Conservation (phyloP, 2,888 invertebrate genomes). For the Cephus spinipes region DNA sequence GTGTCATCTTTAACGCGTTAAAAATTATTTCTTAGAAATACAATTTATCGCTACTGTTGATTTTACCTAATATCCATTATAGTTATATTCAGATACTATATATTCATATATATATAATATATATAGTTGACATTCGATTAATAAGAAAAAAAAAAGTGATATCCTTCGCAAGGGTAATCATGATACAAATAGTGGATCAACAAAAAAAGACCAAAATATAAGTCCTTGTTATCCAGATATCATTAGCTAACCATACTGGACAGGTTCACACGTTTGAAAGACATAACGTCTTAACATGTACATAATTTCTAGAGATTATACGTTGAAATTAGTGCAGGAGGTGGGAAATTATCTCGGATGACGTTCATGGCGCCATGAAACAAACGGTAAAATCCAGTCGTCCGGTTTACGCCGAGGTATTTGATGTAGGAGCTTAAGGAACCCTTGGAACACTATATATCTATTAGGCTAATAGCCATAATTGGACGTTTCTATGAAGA, state of each 20-base stretch:
- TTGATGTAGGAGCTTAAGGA: background rate
- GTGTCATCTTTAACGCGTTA: background rate
- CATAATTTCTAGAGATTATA: conserved; percentile 52
- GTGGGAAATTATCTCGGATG: conserved; percentile 30
- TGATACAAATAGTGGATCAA: background rate
- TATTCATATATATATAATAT: background rate
- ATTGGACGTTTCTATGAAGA: conserved; percentile 46
- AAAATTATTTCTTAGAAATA: background rate
- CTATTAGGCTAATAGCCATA: conserved; percentile 58
- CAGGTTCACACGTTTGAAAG: conserved; percentile 7
- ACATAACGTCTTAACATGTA: conserved; percentile 30
- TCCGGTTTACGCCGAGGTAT: conserved; percentile 4
- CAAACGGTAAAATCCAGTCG: conserved; percentile 40
- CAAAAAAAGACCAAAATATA: background rate
- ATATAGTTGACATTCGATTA: background rate
- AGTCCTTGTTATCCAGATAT: background rate
- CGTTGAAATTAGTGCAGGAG: conserved; percentile 46
- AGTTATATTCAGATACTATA: background rate
- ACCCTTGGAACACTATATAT: conserved; percentile 26
- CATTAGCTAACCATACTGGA: background rate
- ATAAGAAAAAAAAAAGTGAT: background rate
- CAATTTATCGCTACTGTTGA: background rate
- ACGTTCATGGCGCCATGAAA: conserved; percentile 25
- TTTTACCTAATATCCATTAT: background rate
- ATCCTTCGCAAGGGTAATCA: background rate